These are phyloP conservation scores for Coregonus suidteri DNA, from an alignment of 2,797 vertebrate species.

Conservation along the genomic window DNA sequence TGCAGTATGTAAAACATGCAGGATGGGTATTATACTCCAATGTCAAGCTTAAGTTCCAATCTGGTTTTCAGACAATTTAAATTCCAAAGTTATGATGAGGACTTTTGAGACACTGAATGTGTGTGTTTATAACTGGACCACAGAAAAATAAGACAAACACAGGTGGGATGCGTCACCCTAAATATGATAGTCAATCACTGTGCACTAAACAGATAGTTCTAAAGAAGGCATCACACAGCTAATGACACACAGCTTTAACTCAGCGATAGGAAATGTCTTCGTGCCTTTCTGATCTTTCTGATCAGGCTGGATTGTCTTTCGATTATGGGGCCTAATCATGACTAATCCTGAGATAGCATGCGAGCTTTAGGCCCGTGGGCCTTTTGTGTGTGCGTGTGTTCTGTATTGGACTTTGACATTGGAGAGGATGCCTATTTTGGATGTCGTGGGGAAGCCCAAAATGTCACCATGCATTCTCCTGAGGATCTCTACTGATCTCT, in stretches of 20 bases:
- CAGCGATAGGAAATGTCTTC: background rate
- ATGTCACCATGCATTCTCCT: constrained; percentile 16
- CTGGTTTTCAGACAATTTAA: constrained; percentile 7
- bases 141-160: constrained; percentile 7
- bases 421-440: constrained; percentile 16
- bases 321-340: constrained; percentile 10
- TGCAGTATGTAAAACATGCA: constrained; percentile 1
- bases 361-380: constrained; percentile 2
- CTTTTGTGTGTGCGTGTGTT: background rate
- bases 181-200: background rate
- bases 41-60: constrained; percentile 12
- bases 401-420: constrained; percentile 10
- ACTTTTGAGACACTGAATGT: background rate
- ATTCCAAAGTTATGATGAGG: constrained; percentile 16
- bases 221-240: background rate
- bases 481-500: constrained; percentile 5
- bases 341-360: constrained; percentile 14
- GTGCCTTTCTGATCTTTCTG: background rate
- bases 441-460: background rate
- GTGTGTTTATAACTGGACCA: constrained; percentile 1
- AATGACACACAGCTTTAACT: background rate
- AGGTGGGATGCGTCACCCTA: background rate
- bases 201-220: background rate
- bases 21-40: constrained; percentile 3
- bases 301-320: background rate